Conservation (phyloP, 1,140 invertebrate species). For the Ylistrum balloti region DNA sequence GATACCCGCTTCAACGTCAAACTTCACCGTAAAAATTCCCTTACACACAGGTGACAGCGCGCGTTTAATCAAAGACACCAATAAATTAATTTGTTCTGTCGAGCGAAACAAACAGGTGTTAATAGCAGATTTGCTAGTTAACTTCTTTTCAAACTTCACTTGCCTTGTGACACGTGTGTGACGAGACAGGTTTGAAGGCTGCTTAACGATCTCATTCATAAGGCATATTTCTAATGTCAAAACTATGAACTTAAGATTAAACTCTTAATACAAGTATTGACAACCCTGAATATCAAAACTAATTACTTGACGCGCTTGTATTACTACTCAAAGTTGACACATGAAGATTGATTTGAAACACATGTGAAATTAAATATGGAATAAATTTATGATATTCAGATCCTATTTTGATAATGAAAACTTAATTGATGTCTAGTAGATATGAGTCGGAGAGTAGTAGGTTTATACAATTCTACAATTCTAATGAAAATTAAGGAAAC, state of each 20-base stretch:
- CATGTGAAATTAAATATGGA: neutral
- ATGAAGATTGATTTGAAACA: neutral
- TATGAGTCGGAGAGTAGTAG: too few relatives aligned
- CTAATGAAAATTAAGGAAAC: too few relatives aligned
- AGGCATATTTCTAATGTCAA: neutral
- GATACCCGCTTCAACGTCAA: neutral
- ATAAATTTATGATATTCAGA: too few relatives aligned
- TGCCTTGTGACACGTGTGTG: neutral
- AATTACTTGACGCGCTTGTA: neutral
- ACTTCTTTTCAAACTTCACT: neutral
- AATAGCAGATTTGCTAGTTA: neutral
- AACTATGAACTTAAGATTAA: neutral
- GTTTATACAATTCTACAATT: too few relatives aligned
- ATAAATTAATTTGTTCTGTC: neutral
- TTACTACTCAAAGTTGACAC: slow-evolving; percentile 11
- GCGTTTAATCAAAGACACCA: neutral
- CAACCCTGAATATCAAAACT: neutral
- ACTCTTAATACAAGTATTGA: neutral
- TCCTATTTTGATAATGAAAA: too few relatives aligned
- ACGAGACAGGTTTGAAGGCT: neutral
- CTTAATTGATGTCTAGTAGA: too few relatives aligned
- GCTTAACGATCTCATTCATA: neutral
- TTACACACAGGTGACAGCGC: neutral
- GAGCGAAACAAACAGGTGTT: neutral
- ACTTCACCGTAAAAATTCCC: neutral